Evolutionary conservation across 2,888 invertebrate genomes (phyloP), one percentile per base, ranked within the genome.

Genomic region (Dasysyrphus tricinctus): DNA sequence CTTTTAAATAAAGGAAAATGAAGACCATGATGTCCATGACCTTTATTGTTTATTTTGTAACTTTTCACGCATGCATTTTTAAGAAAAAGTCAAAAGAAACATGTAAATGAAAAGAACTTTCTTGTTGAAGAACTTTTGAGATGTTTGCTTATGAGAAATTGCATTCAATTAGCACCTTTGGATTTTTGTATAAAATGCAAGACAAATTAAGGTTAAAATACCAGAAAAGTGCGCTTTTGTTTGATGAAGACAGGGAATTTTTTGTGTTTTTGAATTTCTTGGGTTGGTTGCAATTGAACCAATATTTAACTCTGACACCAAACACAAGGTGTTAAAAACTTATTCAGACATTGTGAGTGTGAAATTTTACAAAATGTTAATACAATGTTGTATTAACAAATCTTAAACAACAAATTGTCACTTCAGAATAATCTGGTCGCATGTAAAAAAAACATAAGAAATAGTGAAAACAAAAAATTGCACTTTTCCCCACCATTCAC

Each of bases 191-290:
- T 6, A 8, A 42, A 63, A 42, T 63, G 42, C 29, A 63, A n/a
- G 9, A 42, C 7, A 24, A 9, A 42, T 42, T n/a, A 8, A 6
- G 42, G 42, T 16, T 34, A 65, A 47, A 65, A 19, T 65, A 19
- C 16, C 16, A 39, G 24, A 81, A 16, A 79, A 79, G 82, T 79
- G 79, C 51, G 67, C 69, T 79, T 83, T 74, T 70, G 61, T 32
- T 73, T 80, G 32, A 16, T 19, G 47, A 57, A 12, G 16, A 51
- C 29, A 54, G 8, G 4, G 24, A n/a, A 19, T 59, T 29, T 67
- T 29, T 77, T 74, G 7, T 19, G 19, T 44, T 24, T 24, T 19
- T 5, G 16, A 19, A 34, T 16, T 57, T 39, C 67, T 11, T 56
- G 47, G 39, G 59, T 34, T 59, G 5, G 37, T 73, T 78, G 37